Evolutionary conservation across 2,113 vertebrate species (phyloP).

Genomic region (Ceuthmochares aereus): DNA sequence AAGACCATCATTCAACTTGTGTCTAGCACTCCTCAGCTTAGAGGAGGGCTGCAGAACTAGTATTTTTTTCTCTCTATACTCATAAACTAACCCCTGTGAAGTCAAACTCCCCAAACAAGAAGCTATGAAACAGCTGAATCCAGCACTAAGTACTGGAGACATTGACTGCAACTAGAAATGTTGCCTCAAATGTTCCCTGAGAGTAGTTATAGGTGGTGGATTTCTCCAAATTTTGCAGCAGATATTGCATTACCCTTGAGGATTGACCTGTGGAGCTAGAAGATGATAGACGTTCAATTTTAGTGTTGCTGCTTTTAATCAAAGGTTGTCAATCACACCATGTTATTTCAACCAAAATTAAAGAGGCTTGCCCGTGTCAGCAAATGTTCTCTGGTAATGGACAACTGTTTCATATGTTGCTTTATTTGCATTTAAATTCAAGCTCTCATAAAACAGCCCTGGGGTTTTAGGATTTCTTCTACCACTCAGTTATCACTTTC

Average conservation of each 20-base stretch:
- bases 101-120: neutral
- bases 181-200: neutral
- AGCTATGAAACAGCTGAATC: neutral
- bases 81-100: neutral
- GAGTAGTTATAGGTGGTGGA: neutral
- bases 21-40: neutral
- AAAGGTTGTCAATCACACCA: conserved; percentile 5
- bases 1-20: neutral
- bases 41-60: neutral
- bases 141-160: neutral
- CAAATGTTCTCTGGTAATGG: neutral
- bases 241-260: neutral
- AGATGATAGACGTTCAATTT: neutral
- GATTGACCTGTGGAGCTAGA: neutral
- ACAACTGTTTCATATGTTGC: neutral
- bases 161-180: neutral
- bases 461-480: neutral
- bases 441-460: conserved; percentile 2
- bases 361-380: neutral
- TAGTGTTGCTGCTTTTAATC: conserved; percentile 37
- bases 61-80: neutral
- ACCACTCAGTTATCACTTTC: neutral
- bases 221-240: neutral
- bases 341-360: conserved; percentile 25
- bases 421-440: conserved; percentile 11